Percentiles rank a stretch among this genome's conserved stretches.
These are phyloP conservation scores for Eupithecia subumbrata DNA, from an alignment of 2,888 invertebrate genomes.

Conservation along the genomic window DNA sequence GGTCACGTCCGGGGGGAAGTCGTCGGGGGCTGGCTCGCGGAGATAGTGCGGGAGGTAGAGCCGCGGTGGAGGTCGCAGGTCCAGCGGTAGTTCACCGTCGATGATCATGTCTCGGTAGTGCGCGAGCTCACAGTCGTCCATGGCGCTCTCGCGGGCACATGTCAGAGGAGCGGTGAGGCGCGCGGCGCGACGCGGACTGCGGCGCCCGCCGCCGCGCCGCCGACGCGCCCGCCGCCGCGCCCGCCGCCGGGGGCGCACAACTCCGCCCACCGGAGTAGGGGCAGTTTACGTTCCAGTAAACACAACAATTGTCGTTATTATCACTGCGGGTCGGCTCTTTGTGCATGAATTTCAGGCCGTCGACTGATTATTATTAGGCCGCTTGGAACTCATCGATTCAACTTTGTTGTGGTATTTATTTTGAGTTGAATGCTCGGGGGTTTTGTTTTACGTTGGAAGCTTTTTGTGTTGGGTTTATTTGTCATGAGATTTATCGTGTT, in stretches of 20 bases:
- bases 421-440: constrained; percentile 51
- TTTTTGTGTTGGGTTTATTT: constrained; percentile 40
- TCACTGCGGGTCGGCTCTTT: constrained; percentile 83
- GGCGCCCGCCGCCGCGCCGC: constrained; percentile 44
- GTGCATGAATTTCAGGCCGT: constrained; percentile 84
- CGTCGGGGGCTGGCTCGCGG: constrained; percentile 62
- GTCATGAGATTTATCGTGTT: constrained; percentile 21
- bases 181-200: constrained; percentile 77
- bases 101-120: constrained; percentile 81
- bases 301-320: constrained; percentile 85
- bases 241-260: constrained; percentile 24
- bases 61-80: constrained; percentile 75
- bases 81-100: constrained; percentile 77
- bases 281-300: constrained; percentile 83
- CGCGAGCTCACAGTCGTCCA: constrained; percentile 80
- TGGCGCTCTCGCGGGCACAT: constrained; percentile 70
- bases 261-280: constrained; percentile 48
- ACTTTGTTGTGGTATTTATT: constrained; percentile 76
- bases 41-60: constrained; percentile 76
- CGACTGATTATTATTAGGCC: constrained; percentile 82
- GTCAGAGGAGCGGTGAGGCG: constrained; percentile 69
- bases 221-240: neutral
- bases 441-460: constrained; percentile 40
- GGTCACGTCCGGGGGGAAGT: constrained; percentile 76
- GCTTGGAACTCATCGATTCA: constrained; percentile 75